phyloP scores from a whole-genome alignment of 2,888 invertebrate species.

The Dryobotodes eremita region DNA sequence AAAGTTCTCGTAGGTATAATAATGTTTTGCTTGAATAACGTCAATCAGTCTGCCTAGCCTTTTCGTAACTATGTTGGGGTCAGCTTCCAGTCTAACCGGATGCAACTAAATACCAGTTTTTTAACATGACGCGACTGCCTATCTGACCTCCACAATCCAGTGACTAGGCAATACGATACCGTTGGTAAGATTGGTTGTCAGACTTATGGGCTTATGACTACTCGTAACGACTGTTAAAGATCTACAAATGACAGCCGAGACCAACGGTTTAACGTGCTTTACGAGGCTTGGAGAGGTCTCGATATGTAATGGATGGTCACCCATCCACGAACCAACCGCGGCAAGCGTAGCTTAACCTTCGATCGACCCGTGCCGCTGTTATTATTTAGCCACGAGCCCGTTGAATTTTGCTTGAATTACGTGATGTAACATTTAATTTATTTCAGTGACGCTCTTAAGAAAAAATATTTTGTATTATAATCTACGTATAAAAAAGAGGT shows the following conservation, averaged over 20 bases:
- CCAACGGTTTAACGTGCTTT: background rate
- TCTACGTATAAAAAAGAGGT: background rate
- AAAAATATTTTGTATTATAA: slow-evolving; percentile 1
- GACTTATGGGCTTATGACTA: too few relatives aligned
- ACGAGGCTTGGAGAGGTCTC: background rate
- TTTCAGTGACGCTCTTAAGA: background rate
- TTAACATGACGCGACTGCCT: too few relatives aligned
- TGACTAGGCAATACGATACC: background rate
- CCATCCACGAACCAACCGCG: background rate
- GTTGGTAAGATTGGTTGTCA: background rate
- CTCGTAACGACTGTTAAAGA: background rate
- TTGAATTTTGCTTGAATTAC: too few relatives aligned
- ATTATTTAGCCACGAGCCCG: background rate
- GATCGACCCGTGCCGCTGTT: background rate
- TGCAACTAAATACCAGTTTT: too few relatives aligned
- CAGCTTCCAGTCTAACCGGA: too few relatives aligned
- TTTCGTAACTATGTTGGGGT: too few relatives aligned
- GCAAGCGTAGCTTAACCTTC: background rate
- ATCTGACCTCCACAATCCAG: too few relatives aligned
- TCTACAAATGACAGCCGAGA: background rate
- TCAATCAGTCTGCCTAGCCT: too few relatives aligned
- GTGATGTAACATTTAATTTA: background rate
- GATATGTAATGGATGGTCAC: background rate
- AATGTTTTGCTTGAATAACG: too few relatives aligned
- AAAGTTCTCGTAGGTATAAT: background rate